Base-by-base conservation (phyloP, 2,113 vertebrate genomes). In the Eptatretus burgeri region DNA sequence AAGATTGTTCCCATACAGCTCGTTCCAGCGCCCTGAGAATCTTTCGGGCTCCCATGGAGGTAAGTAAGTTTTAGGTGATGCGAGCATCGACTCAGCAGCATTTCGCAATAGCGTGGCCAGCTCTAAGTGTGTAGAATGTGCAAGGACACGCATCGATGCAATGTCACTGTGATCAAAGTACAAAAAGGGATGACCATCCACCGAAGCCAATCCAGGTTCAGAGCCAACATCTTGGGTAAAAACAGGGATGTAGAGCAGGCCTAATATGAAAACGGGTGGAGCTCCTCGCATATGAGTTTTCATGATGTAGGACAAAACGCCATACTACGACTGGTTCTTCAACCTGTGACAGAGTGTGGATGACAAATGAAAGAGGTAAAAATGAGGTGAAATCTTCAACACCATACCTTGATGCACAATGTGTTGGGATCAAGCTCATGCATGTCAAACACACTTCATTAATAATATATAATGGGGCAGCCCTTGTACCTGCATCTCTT, bases 1-100 rank as follows among this genome's bases (percentile, higher is more conserved):
- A 10, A 98, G 71, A 74, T 98, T 98, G 76, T 98, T 98, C 51
- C 91, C 91, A 0, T 93, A 98, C 52, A 95, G 78, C 71, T 96
- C 91, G 51, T 98, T 98, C 91, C 91, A 98, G 67, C 87, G 82
- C 63, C 83, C 79, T 0, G 82, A 84, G 74, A 85, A 96, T 10
- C 86, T 82, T 1, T 75, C 78, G 0, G 83, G 86, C 50, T 81
- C 84, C 85, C 85, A 91, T 51, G 91, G 88, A 11, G 91, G 91
- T 49, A 98, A 81, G 73, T 85, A 98, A 52, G 82, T 82, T 69
- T 82, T 72, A 1, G 84, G 85, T 50, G 68, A 81, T 2, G 83
- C 82, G 52, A 98, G 74, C 81, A 98, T 96, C 9, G 75, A 75
- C 16, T 91, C 81, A 10, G 81, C 87, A 0, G 89, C 91, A 60